A percentile compares a stretch with the other conserved stretches of the same genome.
These are phyloP conservation scores for Pterobdella sp. DNA, from an alignment of 2,888 invertebrate species.

Conservation along the genomic window DNA sequence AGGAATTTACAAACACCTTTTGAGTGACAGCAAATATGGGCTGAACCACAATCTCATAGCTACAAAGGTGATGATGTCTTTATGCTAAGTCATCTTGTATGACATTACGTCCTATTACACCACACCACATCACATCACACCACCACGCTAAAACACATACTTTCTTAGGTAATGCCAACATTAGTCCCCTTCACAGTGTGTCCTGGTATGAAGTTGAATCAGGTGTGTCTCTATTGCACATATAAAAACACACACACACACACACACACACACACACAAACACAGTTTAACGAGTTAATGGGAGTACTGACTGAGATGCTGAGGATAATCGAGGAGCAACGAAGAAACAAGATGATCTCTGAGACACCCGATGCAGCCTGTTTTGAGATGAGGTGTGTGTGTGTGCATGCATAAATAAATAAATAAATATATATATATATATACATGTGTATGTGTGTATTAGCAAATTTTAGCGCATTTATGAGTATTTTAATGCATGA, in stretches of 20 bases:
- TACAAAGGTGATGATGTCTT: slow-evolving; percentile 80
- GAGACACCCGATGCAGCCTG: slow-evolving; percentile 33
- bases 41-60: slow-evolving; percentile 83
- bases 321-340: slow-evolving; percentile 59
- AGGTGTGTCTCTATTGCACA: slow-evolving; percentile 54
- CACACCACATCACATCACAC: too few species aligned
- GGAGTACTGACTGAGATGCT: slow-evolving; percentile 85
- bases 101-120: too few species aligned
- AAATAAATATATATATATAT: too few species aligned
- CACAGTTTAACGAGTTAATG: slow-evolving; percentile 58
- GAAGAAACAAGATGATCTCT: slow-evolving; percentile 67
- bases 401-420: neutral
- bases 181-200: slow-evolving; percentile 85
- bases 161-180: slow-evolving; percentile 61
- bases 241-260: neutral
- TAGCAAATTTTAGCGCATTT: too few species aligned
- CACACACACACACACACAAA: neutral
- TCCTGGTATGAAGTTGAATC: slow-evolving; percentile 73
- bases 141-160: too few species aligned
- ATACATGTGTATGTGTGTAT: too few species aligned
- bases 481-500: too few species aligned
- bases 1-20: slow-evolving; percentile 85
- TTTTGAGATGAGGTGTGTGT: slow-evolving; percentile 32
- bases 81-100: too few species aligned
- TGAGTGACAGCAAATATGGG: slow-evolving; percentile 81